A percentile compares a stretch with the other conserved stretches of the same genome.
These are phyloP conservation scores for Apostichopus leukothele DNA, from an alignment of 53 echinoderm and acorn worm genomes.

Conservation along the genomic window DNA sequence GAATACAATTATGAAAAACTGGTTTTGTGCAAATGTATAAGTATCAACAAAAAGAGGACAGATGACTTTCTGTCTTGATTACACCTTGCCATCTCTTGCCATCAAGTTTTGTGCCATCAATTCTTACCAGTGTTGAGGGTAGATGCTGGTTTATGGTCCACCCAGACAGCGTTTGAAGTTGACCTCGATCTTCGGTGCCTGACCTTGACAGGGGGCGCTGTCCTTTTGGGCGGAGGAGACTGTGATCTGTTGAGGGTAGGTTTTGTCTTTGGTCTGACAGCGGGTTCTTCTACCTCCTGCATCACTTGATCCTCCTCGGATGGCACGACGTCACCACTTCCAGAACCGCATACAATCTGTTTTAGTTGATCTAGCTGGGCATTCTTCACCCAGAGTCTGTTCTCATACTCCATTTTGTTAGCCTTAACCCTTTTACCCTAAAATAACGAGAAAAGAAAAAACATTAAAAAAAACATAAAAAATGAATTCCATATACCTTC, in stretches of 20 bases:
- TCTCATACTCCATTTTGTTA: slow-evolving; percentile 89
- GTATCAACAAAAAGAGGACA: no score
- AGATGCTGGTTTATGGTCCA: slow-evolving; percentile 86
- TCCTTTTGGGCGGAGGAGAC: slow-evolving; percentile 76
- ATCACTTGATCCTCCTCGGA: slow-evolving; percentile 55
- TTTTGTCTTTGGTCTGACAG: slow-evolving; percentile 37
- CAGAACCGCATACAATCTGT: slow-evolving; percentile 81
- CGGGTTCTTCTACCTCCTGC: slow-evolving; percentile 49
- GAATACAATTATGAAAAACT: no score
- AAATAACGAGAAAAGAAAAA: neutral
- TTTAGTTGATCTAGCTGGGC: slow-evolving; percentile 94
- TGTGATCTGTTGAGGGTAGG: slow-evolving; percentile 67
- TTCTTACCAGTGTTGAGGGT: slow-evolving; percentile 81
- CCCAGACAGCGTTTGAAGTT: slow-evolving; percentile 73
- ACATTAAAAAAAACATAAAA: no score
- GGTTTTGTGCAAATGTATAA: no score
- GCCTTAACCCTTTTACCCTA: slow-evolving; percentile 79
- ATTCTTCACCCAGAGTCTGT: slow-evolving; percentile 93
- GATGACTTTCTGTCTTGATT: no score
- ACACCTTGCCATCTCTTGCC: no score
- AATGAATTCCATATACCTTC: no score
- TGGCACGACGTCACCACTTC: slow-evolving; percentile 58
- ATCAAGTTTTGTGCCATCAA: neutral
- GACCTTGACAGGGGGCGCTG: slow-evolving; percentile 74
- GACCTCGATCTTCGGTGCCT: slow-evolving; percentile 84